Percentiles rank a stretch among this genome's conserved stretches.
These are phyloP conservation scores for Cottoperca gobio DNA, from an alignment of 2,797 vertebrate species.

Conservation along the genomic window DNA sequence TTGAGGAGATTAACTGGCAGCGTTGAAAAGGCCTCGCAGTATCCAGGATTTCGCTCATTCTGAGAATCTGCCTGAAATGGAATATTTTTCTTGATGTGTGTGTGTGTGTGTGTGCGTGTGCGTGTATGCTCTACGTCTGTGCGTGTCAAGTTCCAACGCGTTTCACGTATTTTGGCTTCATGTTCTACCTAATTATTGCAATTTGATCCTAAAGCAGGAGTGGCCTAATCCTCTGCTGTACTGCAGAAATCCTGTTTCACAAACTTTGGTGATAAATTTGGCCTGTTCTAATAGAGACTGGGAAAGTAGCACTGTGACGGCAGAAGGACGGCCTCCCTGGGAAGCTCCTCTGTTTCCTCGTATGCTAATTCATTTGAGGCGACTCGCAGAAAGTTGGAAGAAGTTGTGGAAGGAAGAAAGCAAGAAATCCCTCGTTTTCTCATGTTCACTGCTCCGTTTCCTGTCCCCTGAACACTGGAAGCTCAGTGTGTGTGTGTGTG, in stretches of 20 bases:
- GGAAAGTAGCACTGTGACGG: conserved; percentile 69
- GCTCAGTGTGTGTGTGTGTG: background rate
- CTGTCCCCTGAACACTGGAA: conserved; percentile 40
- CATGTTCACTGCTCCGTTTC: conserved; percentile 24
- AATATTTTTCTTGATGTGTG: conserved; percentile 78
- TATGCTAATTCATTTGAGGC: conserved; percentile 57
- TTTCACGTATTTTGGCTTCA: conserved; percentile 80
- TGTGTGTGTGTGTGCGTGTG: conserved; percentile 47
- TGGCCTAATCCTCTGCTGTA: conserved; percentile 80
- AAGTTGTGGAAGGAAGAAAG: conserved; percentile 56
- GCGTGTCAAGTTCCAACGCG: conserved; percentile 72
- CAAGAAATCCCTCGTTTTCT: conserved; percentile 49
- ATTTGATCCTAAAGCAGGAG: conserved; percentile 85
- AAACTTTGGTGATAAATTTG: conserved; percentile 82
- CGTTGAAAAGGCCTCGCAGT: conserved; percentile 81
- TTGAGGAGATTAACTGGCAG: conserved; percentile 87
- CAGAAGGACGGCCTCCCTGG: conserved; percentile 76
- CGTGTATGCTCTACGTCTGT: conserved; percentile 51
- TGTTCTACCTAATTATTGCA: conserved; percentile 86
- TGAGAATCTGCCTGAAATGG: conserved; percentile 83
- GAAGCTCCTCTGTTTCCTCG: conserved; percentile 69
- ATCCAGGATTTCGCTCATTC: conserved; percentile 84
- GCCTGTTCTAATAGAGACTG: conserved; percentile 79
- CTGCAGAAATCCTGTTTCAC: conserved; percentile 77
- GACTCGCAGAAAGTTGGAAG: conserved; percentile 65